Conservation (phyloP, 2,113 vertebrate species). For the Platysteira castanea region DNA sequence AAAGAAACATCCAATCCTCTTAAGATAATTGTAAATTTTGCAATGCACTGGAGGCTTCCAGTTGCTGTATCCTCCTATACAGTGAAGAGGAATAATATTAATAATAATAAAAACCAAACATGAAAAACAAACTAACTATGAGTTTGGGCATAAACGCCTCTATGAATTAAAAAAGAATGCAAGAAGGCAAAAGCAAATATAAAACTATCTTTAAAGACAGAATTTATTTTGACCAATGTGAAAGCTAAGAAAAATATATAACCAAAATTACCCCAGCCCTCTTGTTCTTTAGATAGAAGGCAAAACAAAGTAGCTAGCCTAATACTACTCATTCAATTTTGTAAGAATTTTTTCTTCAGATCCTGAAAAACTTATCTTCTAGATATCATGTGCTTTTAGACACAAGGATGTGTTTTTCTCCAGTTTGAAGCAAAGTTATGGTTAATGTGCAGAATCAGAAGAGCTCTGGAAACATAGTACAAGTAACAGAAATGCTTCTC, state of each 20-base stretch:
- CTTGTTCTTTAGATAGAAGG: background rate
- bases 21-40: conserved; percentile 77
- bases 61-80: conserved; percentile 70
- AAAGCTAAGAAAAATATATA: background rate
- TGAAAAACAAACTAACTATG: background rate
- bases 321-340: background rate
- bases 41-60: conserved; percentile 80
- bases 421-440: background rate
- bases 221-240: background rate
- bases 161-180: background rate
- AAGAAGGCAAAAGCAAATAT: background rate
- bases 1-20: conserved; percentile 81
- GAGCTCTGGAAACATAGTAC: background rate
- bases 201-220: background rate
- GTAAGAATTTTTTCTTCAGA: background rate
- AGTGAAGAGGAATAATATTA: background rate
- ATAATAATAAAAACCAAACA: background rate
- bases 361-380: background rate
- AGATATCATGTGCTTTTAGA: background rate
- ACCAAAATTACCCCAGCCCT: background rate
- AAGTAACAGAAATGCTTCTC: background rate
- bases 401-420: background rate
- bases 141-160: background rate
- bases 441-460: background rate
- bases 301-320: background rate